Evolutionary conservation across 1,140 invertebrate genomes (phyloP), one percentile per base, ranked within the genome.

Genomic region (Orchestia grillus): DNA sequence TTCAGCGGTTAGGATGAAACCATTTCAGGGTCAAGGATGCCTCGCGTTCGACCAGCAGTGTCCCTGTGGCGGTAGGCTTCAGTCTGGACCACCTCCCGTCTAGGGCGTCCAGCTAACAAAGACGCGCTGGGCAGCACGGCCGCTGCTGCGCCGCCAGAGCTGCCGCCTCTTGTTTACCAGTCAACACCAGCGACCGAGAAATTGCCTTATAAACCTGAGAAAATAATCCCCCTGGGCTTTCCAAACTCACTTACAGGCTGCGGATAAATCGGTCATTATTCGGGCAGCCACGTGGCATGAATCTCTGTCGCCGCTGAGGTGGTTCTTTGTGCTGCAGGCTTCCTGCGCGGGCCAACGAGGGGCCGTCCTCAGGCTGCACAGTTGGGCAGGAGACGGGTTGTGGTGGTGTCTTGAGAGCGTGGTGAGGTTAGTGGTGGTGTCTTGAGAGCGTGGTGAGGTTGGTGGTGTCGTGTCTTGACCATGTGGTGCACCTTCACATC

Each of bases 141-240:
- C 47, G 47, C 47, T 19, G 47, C 6, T 53, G 47, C 47, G 19
- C 6, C 47, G 47, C 19, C 19, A n/a, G n/a, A n/a, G n/a, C 47
- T 19, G 47, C 62, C 62, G 28, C 11, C 62, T 77, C 28, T 28
- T 77, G 62, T 77, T 77, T 77, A 77, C 28, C 62, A 23, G 62
- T 77, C 62, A 77, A 77, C 62, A 77, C 62, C 62, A 77, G 62
- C 62, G 62, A 77, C 62, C 11, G 62, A 77, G 62, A 77, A 77
- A 77, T 77, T 77, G 62, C 62, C 62, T 77, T 77, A 77, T 77
- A 77, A 77, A 77, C 62, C 62, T 77, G 62, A 77, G 62, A 77
- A 77, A 77, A 77, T 77, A 77, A 77, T 77, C 62, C 62, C 1
- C 62, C 11, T 36, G 15, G 62, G 62, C 62, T 77, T 77, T 36